Evolutionary conservation across 2,888 invertebrate genomes (phyloP), one percentile per base, ranked within the genome.

Genomic region (Amblyjoppa fuscipennis): DNA sequence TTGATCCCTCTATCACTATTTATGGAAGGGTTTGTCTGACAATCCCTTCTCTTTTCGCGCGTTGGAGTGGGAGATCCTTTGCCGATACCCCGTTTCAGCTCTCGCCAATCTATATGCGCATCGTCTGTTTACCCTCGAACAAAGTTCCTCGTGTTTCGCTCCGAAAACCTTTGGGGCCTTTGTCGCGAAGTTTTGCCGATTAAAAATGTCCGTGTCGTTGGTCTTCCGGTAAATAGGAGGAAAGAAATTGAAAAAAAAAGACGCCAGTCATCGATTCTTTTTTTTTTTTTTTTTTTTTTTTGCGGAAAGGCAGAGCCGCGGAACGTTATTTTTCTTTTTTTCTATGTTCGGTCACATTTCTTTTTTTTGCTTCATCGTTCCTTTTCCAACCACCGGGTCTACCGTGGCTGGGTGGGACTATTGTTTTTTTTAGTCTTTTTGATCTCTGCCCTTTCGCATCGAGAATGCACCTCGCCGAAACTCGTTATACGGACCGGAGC

Each of bases 1-100:
- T 79, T 64, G 71, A 79, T 71, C 51, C 41, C 59, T 34, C 70
- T 31, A 66, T 71, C 61, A 71, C 79, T 38, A 80, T 80, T 80
- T 51, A 80, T 80, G 64, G 70, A 51, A 53, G 71, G 79, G 71
- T 71, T 64, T 80, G 41, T 78, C 59, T n/a, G 28, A 20, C 25
- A 25, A 41, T 38, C n/a, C 25, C 59, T 25, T 25, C n/a, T 56
- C 56, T 78, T 78, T 31, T 56, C 41, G 31, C 11, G 1, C 49
- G 20, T 61, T 31, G 45, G 28, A 6, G 31, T 16, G 16, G 5
- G 31, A 64, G 34, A 34, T 16, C 34, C 61, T 64, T 64, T 34
- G 28, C 61, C 61, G 31, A 64, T 31, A 4, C 51, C 25, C 20
- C 53, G 53, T 20, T 38, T 31, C 9, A n/a, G 34, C 38, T 38